Evolutionary conservation across 1,140 invertebrate genomes (phyloP), one percentile per base, ranked within the genome.

Genomic region (Vollenhovia emeryi): DNA sequence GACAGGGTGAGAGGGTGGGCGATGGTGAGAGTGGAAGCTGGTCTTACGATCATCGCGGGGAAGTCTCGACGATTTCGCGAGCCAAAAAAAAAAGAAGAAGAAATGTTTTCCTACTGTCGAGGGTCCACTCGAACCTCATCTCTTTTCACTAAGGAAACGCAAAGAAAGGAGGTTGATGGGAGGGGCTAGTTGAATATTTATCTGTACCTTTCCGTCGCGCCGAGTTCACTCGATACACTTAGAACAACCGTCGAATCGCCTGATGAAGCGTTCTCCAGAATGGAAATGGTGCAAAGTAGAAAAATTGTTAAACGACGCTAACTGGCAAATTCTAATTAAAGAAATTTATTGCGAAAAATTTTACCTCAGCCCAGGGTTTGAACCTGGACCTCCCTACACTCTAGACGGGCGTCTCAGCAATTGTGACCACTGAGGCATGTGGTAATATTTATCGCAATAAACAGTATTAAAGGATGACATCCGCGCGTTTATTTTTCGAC

Each of bases 111-210:
- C 21, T 83, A 45, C 27, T 5, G 50, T 88, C 78, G 73, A 84
- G 73, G 68, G 50, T 89, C 60, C 88, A 89, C 79, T 89, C 60
- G 55, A 87, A 82, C 60, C n/a, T 40, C 24, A 83, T 15, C n/a
- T 5, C 21, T 40, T 57, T 27, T 27, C 36, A 13, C 33, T 40
- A 40, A 73, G 8, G 30, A 62, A 69, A 57, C 62, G 62, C 57
- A 52, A 64, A 27, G 45, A 73, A 84, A 86, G 30, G 48, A 1
- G 45, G 40, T 45, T 52, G 50, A 69, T 11, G 27, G 11, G 3
- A 78, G 30, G 13, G 36, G 13, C 9, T 6, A 55, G 36, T 79
- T 73, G 84, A 90, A 90, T 90, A 90, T 90, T 90, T 89, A 90
- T 90, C 86, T 50, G 84, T 84, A 78, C 69, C 64, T 82, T 85